Evolutionary conservation across 2,797 vertebrate species (phyloP), one percentile per base, ranked within the genome.

Genomic region (Schizothorax lantsangensis): DNA sequence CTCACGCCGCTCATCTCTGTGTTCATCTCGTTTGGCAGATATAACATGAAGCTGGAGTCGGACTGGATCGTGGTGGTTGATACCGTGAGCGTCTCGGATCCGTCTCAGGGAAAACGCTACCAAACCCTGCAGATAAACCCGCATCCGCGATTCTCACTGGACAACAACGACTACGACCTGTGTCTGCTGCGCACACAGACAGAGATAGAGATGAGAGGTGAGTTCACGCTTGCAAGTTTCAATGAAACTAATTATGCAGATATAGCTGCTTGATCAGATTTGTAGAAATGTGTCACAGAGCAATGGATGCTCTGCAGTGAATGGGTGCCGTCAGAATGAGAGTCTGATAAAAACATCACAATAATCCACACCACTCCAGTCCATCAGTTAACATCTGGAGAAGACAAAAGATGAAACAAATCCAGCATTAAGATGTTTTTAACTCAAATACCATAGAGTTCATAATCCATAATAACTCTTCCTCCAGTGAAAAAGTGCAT

Each of bases 91-190:
- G 57, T 93, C 38, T 90, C 89, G 3, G 91, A 95, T 43, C 54
- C 1, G 12, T 91, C 89, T 77, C 30, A 30, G 57, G 94, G 94
- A 26, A 92, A 89, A 83, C 93, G 91, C 12, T 93, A 96, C 91
- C 89, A 92, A 69, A 92, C 91, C 0, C 89, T 92, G 52, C 88
- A 91, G 91, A 88, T 96, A 64, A 45, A 93, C 40, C 85, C 90
- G 74, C 95, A 96, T 82, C 95, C 95, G 1, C 38, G 7, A 12
- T 96, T 91, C 90, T 93, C 91, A 81, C 86, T 4, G 0, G 9
- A 74, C 40, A 93, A 87, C 90, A 94, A 94, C 7, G 96, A 96
- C 93, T 96, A 95, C 14, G 96, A 96, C 45, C 88, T 96, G 66
- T 95, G 95, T 14, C 92, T 96, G 33, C 88, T 96, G 88, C 95